A percentile compares a stretch with the other conserved stretches of the same genome.
These are phyloP conservation scores for Leptosomus discolor DNA, from an alignment of 2,113 vertebrate species.

Conservation along the genomic window DNA sequence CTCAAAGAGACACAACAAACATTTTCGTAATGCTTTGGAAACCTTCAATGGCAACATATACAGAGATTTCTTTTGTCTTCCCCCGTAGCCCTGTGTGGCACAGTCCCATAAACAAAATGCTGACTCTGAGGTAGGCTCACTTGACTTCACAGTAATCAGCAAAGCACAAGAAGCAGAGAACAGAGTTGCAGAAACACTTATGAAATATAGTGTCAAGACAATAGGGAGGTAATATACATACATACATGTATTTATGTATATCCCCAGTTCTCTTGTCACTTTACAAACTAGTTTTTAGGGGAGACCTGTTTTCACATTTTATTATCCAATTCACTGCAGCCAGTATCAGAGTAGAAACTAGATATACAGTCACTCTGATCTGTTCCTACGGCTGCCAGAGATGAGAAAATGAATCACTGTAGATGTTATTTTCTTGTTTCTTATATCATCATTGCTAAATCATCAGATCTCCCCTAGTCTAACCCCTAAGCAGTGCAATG, in stretches of 20 bases:
- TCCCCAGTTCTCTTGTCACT: not conserved
- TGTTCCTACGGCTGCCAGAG: not conserved
- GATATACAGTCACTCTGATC: not conserved
- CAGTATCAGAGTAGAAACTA: not conserved
- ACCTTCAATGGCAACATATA: not conserved
- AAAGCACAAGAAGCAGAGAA: not conserved
- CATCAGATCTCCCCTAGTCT: not conserved
- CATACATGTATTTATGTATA: not conserved
- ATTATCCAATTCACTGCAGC: not conserved
- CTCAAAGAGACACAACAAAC: not conserved
- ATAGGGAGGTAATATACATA: not conserved
- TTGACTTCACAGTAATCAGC: not conserved
- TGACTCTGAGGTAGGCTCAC: not conserved
- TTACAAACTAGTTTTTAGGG: not conserved
- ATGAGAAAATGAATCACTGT: not conserved
- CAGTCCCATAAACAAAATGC: not conserved
- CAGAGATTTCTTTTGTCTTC: not conserved
- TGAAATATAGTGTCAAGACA: not conserved
- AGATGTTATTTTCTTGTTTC: not conserved
- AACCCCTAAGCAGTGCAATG: not conserved
- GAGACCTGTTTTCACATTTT: not conserved
- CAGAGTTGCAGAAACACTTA: not conserved
- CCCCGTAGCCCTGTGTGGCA: not conserved
- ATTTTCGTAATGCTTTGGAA: not conserved
- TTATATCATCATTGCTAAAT: not conserved